These are phyloP conservation scores for Cepaea hortensis DNA, from an alignment of 2,888 invertebrate species.

Conservation along the genomic window DNA sequence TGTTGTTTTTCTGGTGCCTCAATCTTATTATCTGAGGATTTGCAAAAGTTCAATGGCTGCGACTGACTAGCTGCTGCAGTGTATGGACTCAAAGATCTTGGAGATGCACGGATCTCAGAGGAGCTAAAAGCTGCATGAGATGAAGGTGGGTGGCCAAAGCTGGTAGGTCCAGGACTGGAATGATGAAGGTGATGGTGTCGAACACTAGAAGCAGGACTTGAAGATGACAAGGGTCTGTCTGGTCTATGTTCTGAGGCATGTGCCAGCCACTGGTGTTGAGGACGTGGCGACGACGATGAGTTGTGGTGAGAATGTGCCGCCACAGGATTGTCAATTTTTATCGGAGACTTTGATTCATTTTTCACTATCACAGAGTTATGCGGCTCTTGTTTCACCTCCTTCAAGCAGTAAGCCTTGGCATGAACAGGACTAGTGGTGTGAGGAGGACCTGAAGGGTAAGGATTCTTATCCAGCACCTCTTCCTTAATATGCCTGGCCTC, in stretches of 20 bases:
- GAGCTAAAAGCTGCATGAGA: conserved; percentile 61
- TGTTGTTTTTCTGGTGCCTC: conserved; percentile 37
- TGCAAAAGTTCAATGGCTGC: conserved; percentile 71
- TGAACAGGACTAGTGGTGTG: conserved; percentile 49
- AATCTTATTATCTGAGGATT: conserved; percentile 54
- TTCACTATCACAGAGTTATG: conserved; percentile 73
- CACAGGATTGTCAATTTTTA: conserved; percentile 53
- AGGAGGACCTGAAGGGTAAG: conserved; percentile 22
- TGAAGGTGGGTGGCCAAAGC: conserved; percentile 50
- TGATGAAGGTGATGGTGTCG: conserved; percentile 60
- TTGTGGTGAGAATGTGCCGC: conserved; percentile 54
- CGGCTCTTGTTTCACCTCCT: conserved; percentile 60
- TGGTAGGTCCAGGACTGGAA: conserved; percentile 53
- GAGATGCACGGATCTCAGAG: conserved; percentile 53
- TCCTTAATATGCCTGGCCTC: conserved; percentile 60
- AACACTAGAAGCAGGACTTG: conserved; percentile 60
- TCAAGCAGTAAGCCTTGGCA: conserved; percentile 59
- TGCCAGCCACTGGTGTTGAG: conserved; percentile 65
- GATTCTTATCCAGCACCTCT: conserved; percentile 56
- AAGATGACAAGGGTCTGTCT: conserved; percentile 56
- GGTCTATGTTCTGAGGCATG: conserved; percentile 63
- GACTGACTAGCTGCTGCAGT: conserved; percentile 63
- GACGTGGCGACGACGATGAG: conserved; percentile 62
- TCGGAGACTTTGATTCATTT: conserved; percentile 58
- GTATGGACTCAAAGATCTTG: conserved; percentile 70